Percentiles rank a stretch among this genome's conserved stretches.
Conservation (phyloP, 2,797 vertebrate genomes). For the Presbytis comata region DNA sequence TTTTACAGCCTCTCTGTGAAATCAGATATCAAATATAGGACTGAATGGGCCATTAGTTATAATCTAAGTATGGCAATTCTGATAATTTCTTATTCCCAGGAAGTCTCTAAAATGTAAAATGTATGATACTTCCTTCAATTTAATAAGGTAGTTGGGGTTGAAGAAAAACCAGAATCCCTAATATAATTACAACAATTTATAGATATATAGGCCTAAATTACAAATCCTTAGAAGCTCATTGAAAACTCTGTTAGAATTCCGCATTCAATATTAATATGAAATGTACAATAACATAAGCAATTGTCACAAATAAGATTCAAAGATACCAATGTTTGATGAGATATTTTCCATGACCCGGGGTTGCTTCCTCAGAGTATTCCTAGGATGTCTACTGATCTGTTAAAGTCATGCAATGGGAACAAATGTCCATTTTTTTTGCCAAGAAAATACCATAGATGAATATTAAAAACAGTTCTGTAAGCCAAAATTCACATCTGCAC, state of each 20-base stretch:
- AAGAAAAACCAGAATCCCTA: neutral
- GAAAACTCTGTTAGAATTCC: constrained; percentile 40
- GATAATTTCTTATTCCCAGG: neutral
- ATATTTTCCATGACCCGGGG: constrained; percentile 72
- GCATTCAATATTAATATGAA: constrained; percentile 14
- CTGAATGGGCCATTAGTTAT: neutral
- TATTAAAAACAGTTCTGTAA: constrained; percentile 62
- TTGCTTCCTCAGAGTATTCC: constrained; percentile 77
- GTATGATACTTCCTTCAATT: neutral
- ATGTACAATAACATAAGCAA: neutral
- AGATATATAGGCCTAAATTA: neutral
- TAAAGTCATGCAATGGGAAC: constrained; percentile 73
- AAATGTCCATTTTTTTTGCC: constrained; percentile 73
- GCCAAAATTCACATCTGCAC: constrained; percentile 88
- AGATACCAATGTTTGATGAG: constrained; percentile 73
- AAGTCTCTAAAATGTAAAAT: constrained; percentile 41
- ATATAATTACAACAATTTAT: constrained; percentile 31
- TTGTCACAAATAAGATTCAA: constrained; percentile 53
- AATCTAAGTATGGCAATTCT: neutral
- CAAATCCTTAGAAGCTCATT: constrained; percentile 20
- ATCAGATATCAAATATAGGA: neutral
- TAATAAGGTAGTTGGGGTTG: neutral
- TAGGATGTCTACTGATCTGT: constrained; percentile 76
- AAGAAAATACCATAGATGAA: constrained; percentile 84
- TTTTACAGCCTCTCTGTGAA: neutral